phyloP scores from a whole-genome alignment of 2,113 vertebrate genomes.

The Gymnobelideus leadbeateri region DNA sequence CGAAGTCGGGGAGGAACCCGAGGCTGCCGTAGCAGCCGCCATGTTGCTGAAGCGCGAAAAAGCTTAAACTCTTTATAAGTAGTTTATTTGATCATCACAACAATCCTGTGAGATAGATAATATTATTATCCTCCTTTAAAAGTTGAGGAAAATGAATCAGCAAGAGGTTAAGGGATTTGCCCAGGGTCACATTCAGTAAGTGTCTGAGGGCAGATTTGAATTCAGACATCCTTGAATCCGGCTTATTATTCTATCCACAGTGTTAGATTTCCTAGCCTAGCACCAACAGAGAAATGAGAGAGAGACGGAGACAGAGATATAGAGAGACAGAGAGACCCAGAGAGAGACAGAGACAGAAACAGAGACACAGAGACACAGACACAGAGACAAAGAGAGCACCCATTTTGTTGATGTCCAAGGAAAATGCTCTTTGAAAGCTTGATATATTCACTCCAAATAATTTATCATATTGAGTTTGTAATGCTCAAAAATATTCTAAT shows the following conservation, averaged over 20 bases:
- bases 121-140: too few relatives aligned
- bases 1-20: too few relatives aligned
- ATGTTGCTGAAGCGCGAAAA: too few relatives aligned
- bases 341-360: too few relatives aligned
- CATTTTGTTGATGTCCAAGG: not conserved
- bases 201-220: not conserved
- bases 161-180: not conserved
- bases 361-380: too few relatives aligned
- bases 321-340: too few relatives aligned
- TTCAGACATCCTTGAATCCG: not conserved
- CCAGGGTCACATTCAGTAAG: not conserved
- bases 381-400: too few relatives aligned
- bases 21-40: too few relatives aligned
- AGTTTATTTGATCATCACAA: not conserved
- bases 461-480: not conserved
- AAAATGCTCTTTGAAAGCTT: not conserved
- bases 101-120: too few relatives aligned
- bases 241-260: not conserved
- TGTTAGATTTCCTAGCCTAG: not conserved
- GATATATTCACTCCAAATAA: not conserved
- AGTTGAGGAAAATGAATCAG: not conserved
- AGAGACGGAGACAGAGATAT: too few relatives aligned
- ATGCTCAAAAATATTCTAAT: not conserved
- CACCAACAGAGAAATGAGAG: not conserved
- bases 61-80: not conserved